Conservation (phyloP, 2,797 vertebrate genomes). For the Myioborus miniatus region DNA sequence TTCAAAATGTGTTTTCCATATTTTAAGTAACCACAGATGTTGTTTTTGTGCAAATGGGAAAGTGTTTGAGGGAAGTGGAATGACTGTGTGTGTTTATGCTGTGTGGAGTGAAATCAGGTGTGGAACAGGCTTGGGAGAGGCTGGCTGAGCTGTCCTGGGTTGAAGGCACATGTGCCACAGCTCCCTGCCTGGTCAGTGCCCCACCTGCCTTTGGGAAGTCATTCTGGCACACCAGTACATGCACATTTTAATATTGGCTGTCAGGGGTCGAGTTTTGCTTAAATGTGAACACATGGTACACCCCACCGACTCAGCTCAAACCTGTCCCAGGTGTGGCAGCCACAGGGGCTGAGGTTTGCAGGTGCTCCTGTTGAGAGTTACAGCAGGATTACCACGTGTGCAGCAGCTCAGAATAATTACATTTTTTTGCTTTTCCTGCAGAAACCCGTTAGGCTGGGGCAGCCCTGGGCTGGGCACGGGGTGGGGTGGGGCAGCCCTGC, state of each 20-base stretch:
- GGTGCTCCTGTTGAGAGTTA: not conserved
- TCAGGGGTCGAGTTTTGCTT: not conserved
- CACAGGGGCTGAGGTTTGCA: not conserved
- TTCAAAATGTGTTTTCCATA: not conserved
- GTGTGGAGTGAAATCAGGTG: not conserved
- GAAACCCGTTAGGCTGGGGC: not conserved
- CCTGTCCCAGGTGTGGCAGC: not conserved
- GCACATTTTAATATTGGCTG: not conserved
- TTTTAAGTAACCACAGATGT: not conserved
- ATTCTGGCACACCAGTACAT: not conserved
- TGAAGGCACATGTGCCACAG: not conserved
- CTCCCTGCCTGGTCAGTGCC: not conserved
- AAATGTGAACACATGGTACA: not conserved
- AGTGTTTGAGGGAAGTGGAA: not conserved
- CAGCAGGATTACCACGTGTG: not conserved
- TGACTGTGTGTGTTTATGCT: not conserved
- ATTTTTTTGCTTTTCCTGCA: not conserved
- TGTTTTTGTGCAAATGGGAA: not conserved
- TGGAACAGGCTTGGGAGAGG: rapidly evolving
- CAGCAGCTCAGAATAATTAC: not conserved
- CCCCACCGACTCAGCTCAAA: not conserved
- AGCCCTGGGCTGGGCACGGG: not conserved
- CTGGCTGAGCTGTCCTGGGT: not conserved
- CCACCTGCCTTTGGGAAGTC: not conserved
- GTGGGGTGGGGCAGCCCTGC: not conserved